Conservation (phyloP, 2,797 vertebrate species). For the Lutjanus argentimaculatus region DNA sequence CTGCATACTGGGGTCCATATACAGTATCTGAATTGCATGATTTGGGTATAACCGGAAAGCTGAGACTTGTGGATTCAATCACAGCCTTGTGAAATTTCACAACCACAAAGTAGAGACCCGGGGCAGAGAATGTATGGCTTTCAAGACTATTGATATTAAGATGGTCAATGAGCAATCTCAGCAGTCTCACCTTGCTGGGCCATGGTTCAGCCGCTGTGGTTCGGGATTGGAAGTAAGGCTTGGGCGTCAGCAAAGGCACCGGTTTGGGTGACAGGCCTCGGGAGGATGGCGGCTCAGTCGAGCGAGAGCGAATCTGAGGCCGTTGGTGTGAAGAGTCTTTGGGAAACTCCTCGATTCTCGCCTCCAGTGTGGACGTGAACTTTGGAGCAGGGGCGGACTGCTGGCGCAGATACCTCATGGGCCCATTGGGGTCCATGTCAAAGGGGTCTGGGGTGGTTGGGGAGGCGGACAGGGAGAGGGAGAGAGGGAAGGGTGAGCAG, state of each 20-base stretch:
- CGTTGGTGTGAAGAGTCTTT: constrained; percentile 76
- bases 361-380: constrained; percentile 95
- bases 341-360: constrained; percentile 86
- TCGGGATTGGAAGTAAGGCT: constrained; percentile 89
- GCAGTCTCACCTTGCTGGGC: constrained; percentile 71
- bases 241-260: constrained; percentile 92
- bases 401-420: constrained; percentile 93
- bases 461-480: constrained; percentile 76
- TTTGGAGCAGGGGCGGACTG: constrained; percentile 94
- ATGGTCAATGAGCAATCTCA: no score
- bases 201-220: constrained; percentile 41
- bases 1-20: no score
- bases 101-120: no score
- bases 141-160: no score
- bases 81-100: no score
- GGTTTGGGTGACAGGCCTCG: constrained; percentile 87
- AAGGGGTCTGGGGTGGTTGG: constrained; percentile 82
- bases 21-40: no score
- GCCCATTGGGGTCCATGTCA: constrained; percentile 85
- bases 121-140: no score
- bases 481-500: constrained; percentile 75
- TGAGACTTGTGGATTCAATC: no score
- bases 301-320: constrained; percentile 82
- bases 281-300: constrained; percentile 80
- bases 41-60: no score